These are phyloP conservation scores for Nymphalis polychloros DNA, from an alignment of 2,888 invertebrate genomes.

Conservation along the genomic window DNA sequence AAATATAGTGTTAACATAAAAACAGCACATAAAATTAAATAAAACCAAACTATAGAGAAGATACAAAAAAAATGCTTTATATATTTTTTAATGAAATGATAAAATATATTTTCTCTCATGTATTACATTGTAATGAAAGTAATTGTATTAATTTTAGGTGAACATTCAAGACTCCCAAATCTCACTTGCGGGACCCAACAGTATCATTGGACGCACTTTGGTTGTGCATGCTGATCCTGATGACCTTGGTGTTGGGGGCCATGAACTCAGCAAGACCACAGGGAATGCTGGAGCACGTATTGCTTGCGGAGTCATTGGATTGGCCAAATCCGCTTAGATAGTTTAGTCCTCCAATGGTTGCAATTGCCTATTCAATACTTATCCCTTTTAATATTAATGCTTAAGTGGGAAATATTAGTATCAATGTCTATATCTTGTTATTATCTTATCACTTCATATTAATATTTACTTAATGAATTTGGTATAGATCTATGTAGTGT, in stretches of 20 bases:
- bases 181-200: slow-evolving; percentile 83
- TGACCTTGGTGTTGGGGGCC: slow-evolving; percentile 95
- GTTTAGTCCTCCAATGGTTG: neutral
- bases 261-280: slow-evolving; percentile 95
- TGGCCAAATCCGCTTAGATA: slow-evolving; percentile 50
- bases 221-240: slow-evolving; percentile 97
- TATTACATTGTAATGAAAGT: no score
- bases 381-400: neutral
- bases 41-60: no score
- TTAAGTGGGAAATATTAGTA: neutral
- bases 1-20: no score
- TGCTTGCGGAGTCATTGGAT: slow-evolving; percentile 94
- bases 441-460: neutral
- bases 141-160: slow-evolving; percentile 51
- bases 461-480: neutral
- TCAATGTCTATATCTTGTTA: neutral
- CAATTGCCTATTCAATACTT: neutral
- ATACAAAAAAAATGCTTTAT: no score
- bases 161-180: slow-evolving; percentile 68
- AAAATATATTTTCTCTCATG: no score
- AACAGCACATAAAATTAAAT: no score
- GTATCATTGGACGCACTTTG: slow-evolving; percentile 91
- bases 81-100: no score
- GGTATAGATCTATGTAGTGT: neutral
- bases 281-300: slow-evolving; percentile 96